These are phyloP conservation scores for Lathronympha strigana DNA, from an alignment of 2,888 invertebrate genomes.

Conservation along the genomic window DNA sequence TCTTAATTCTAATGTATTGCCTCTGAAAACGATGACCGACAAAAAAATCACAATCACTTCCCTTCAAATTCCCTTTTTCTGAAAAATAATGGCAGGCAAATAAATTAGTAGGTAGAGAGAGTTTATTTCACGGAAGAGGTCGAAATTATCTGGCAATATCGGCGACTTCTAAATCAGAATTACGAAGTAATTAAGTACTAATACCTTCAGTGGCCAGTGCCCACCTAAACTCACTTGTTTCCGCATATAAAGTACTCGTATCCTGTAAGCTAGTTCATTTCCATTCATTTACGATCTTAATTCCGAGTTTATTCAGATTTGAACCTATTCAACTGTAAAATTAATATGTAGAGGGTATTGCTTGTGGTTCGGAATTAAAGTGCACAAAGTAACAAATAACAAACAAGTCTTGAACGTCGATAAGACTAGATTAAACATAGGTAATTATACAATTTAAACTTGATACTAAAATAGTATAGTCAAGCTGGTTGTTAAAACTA, in stretches of 20 bases:
- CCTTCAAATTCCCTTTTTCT: no score
- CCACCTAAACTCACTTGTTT: conserved; percentile 1
- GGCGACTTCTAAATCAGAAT: background rate
- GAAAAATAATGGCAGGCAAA: no score
- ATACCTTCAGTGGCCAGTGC: background rate
- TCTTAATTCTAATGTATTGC: no score
- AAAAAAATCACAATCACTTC: no score
- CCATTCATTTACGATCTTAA: conserved; percentile 13
- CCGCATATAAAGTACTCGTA: background rate
- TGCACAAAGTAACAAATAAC: background rate
- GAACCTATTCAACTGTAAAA: background rate
- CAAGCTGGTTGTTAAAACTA: background rate
- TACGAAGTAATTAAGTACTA: background rate
- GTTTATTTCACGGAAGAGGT: no score
- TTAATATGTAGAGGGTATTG: background rate
- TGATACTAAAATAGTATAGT: background rate
- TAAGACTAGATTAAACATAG: conserved; percentile 1
- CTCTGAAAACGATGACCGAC: no score
- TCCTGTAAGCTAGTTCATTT: background rate
- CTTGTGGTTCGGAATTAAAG: background rate
- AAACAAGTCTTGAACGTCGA: background rate
- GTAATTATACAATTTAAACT: background rate
- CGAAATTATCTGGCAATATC: no score
- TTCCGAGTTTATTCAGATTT: background rate
- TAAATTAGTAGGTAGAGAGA: no score